Conservation (phyloP, 1,140 invertebrate species). For the Micrasema longulum region DNA sequence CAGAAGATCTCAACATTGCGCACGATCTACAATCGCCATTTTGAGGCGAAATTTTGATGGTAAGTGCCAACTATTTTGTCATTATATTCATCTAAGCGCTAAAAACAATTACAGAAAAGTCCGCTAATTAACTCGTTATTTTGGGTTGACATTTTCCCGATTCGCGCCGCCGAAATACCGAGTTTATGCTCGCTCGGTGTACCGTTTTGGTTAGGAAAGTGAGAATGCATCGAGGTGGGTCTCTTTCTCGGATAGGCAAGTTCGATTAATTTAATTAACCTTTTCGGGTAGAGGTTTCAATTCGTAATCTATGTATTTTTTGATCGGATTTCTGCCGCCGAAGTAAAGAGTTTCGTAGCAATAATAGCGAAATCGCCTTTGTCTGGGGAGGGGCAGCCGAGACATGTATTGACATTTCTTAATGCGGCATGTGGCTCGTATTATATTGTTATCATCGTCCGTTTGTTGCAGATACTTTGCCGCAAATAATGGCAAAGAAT, state of each 20-base stretch:
- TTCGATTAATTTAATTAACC: slow-evolving; percentile 65
- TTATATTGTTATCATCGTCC: slow-evolving; percentile 21
- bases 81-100: slow-evolving; percentile 58
- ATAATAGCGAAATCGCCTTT: slow-evolving; percentile 40
- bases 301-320: background rate
- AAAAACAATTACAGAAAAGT: slow-evolving; percentile 21
- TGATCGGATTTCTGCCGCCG: slow-evolving; percentile 6
- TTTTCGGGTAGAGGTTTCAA: slow-evolving; percentile 13
- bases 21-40: slow-evolving; percentile 69
- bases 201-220: slow-evolving; percentile 50
- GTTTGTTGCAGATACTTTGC: slow-evolving; percentile 44
- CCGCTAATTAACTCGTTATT: slow-evolving; percentile 1
- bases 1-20: slow-evolving; percentile 68
- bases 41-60: slow-evolving; percentile 69
- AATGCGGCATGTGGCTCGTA: slow-evolving; percentile 35
- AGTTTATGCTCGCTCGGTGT: slow-evolving; percentile 35
- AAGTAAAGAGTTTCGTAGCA: background rate
- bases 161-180: background rate
- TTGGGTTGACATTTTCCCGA: background rate
- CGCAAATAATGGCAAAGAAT: slow-evolving; percentile 43
- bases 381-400: slow-evolving; percentile 44
- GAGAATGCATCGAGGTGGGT: slow-evolving; percentile 62
- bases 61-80: slow-evolving; percentile 69
- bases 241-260: slow-evolving; percentile 58
- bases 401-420: slow-evolving; percentile 49